Evolutionary conservation across 2,888 invertebrate genomes (phyloP).

Genomic region (Tetranychus truncatus): DNA sequence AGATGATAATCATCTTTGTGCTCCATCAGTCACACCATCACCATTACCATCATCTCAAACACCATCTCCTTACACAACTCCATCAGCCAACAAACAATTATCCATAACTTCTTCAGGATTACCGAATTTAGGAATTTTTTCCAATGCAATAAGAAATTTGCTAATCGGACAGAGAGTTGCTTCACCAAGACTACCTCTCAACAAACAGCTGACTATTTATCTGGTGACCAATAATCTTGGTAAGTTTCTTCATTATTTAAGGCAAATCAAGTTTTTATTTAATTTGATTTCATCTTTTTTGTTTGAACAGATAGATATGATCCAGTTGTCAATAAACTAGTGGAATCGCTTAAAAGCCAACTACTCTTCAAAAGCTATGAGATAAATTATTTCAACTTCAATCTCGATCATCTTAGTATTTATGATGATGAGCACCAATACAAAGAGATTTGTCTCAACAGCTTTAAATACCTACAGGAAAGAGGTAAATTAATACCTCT

Average conservation of each 20-base stretch:
- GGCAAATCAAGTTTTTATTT: not conserved
- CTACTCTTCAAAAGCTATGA: not conserved
- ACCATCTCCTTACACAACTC: conserved; percentile 13
- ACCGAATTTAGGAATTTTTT: conserved; percentile 32
- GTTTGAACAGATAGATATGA: not conserved
- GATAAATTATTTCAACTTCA: conserved; percentile 2
- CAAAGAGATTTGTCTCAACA: not conserved
- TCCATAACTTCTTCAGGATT: conserved; percentile 10
- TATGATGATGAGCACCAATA: not conserved
- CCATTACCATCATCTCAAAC: conserved; percentile 15
- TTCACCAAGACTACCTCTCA: conserved; percentile 18
- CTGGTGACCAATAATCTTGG: conserved; percentile 41
- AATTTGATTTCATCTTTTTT: not conserved
- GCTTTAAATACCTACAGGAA: not conserved
- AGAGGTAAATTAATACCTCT: not conserved
- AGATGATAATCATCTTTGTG: conserved; percentile 2
- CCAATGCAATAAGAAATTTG: conserved; percentile 39
- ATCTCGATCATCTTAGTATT: not conserved
- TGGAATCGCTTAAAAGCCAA: not conserved
- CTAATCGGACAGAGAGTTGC: conserved; percentile 38
- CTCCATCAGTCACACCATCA: conserved; percentile 13
- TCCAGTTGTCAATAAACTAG: not conserved
- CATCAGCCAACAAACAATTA: conserved; percentile 12
- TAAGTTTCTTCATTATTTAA: not conserved
- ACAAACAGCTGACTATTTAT: conserved; percentile 54